These are phyloP conservation scores for Nemotelus nigrinus DNA, from an alignment of 2,888 invertebrate genomes.

Conservation along the genomic window DNA sequence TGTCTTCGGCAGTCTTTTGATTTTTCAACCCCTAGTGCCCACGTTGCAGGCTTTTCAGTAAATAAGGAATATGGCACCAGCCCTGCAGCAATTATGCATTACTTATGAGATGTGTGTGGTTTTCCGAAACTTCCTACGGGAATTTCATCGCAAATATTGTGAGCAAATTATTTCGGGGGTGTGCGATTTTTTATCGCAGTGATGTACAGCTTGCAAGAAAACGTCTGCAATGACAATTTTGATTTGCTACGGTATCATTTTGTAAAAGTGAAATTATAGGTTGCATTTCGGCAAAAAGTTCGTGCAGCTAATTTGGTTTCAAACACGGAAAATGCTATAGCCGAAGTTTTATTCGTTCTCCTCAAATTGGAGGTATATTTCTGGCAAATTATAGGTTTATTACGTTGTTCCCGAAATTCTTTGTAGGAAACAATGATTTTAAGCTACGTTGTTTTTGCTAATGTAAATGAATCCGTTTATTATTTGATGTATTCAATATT, in stretches of 20 bases:
- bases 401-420: no score
- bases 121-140: conserved; percentile 21
- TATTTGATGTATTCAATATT: no score
- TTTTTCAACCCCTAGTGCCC: not conserved
- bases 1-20: conserved; percentile 3
- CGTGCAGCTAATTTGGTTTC: no score
- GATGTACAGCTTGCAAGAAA: not conserved
- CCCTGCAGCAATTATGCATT: conserved; percentile 4
- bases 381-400: no score
- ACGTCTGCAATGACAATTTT: not conserved
- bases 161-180: conserved; percentile 17
- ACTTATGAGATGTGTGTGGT: conserved; percentile 4
- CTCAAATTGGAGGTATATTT: no score
- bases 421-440: no score
- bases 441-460: no score
- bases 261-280: no score
- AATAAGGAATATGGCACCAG: not conserved
- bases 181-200: not conserved
- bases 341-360: no score
- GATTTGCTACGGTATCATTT: not conserved
- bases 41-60: conserved; percentile 4
- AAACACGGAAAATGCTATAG: no score
- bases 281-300: no score
- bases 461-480: no score
- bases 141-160: conserved; percentile 1